phyloP scores from a whole-genome alignment of 2,888 invertebrate genomes.

The Monoplex corrugatus region DNA sequence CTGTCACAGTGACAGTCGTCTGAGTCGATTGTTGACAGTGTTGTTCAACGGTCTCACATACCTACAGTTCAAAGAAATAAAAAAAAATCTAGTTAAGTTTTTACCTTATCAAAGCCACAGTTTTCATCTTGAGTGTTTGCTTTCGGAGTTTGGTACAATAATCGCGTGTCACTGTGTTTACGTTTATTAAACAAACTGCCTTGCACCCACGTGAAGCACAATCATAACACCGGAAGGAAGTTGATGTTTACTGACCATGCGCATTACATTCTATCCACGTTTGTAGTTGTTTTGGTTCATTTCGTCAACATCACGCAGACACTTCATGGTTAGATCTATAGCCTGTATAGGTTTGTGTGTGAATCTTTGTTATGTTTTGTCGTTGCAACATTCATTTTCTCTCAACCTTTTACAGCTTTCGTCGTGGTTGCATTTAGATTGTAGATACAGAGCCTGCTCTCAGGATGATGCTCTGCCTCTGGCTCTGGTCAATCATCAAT shows the following conservation, averaged over 20 bases:
- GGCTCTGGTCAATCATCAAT: too few species aligned
- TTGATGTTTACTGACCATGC: not conserved
- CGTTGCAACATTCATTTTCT: not conserved
- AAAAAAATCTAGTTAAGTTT: too few species aligned
- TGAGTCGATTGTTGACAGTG: too few species aligned
- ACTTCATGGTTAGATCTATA: too few species aligned
- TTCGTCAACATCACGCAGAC: not conserved
- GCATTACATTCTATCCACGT: conserved; percentile 10
- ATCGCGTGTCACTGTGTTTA: not conserved
- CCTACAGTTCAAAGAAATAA: too few species aligned
- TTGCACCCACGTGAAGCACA: not conserved
- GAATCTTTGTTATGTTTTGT: not conserved
- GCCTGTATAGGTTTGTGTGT: too few species aligned
- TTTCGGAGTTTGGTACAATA: not conserved
- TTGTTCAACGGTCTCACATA: too few species aligned
- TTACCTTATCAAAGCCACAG: conserved; percentile 27
- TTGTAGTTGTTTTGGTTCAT: not conserved
- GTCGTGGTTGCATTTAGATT: not conserved
- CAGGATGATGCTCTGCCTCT: too few species aligned
- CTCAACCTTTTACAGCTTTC: not conserved
- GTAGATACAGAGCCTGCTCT: too few species aligned
- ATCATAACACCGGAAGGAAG: conserved; percentile 23
- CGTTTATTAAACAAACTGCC: not conserved
- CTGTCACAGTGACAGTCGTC: too few species aligned
- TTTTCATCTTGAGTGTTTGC: not conserved